Percentiles rank a stretch among this genome's conserved stretches.
Conservation (phyloP, 2,113 vertebrate genomes). For the Nannospalax galili region DNA sequence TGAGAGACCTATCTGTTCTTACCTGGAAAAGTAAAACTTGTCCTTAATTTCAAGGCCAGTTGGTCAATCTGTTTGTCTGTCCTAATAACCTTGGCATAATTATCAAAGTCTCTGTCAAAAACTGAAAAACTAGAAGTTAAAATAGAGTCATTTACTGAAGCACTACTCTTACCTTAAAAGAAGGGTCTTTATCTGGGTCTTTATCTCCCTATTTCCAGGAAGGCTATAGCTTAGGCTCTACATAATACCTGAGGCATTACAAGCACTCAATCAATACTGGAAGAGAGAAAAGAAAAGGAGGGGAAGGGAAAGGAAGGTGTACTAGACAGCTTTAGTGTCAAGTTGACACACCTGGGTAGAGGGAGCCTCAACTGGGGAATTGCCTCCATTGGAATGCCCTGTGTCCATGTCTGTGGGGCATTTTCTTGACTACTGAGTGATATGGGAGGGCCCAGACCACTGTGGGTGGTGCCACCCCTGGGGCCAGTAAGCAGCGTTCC, state of each 20-base stretch:
- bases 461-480: too few relatives aligned
- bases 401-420: too few relatives aligned
- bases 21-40: neutral
- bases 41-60: neutral
- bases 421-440: too few relatives aligned
- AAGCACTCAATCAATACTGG: neutral
- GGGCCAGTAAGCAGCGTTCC: too few relatives aligned
- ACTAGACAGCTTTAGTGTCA: too few relatives aligned
- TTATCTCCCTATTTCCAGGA: slow-evolving; percentile 1
- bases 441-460: too few relatives aligned
- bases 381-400: too few relatives aligned
- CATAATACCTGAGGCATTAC: neutral
- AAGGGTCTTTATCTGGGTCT: neutral
- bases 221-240: neutral
- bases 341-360: too few relatives aligned
- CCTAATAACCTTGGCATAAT: neutral
- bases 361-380: too few relatives aligned
- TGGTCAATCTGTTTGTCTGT: neutral
- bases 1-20: neutral
- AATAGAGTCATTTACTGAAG: slow-evolving; percentile 11
- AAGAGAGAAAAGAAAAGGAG: neutral
- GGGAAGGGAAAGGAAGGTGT: too few relatives aligned
- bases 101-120: slow-evolving; percentile 51
- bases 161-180: neutral
- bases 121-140: neutral